Evolutionary conservation across 2,888 invertebrate genomes (phyloP).

Genomic region (Branchipolynoe longqiensis): DNA sequence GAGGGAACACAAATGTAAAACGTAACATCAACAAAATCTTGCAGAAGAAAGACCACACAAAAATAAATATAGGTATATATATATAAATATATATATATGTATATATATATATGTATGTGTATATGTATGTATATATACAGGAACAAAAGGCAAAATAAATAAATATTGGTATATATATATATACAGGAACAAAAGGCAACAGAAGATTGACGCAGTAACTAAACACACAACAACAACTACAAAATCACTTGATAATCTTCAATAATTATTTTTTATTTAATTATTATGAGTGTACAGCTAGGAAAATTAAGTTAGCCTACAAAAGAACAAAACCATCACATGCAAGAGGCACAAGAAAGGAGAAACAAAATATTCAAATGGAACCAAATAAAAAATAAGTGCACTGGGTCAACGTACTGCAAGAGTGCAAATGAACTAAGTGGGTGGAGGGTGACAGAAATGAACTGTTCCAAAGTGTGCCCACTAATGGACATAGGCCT

Average conservation of each 20-base stretch:
- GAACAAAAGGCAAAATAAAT: too few species aligned
- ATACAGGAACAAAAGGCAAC: neutral
- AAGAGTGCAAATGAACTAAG: conserved; percentile 20
- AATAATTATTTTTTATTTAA: conserved; percentile 7
- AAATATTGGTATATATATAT: too few species aligned
- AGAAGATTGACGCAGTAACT: neutral
- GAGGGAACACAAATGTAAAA: too few species aligned
- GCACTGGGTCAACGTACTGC: neutral
- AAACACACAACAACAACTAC: conserved; percentile 29
- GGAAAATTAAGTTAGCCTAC: neutral
- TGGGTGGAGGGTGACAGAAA: conserved; percentile 17
- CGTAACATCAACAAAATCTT: too few species aligned
- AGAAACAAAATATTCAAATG: neutral
- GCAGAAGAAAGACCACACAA: too few species aligned
- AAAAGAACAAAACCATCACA: neutral
- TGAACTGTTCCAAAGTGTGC: conserved; percentile 21
- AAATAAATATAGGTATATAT: too few species aligned
- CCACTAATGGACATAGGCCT: conserved; percentile 55
- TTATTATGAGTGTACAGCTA: neutral
- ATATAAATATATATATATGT: too few species aligned
- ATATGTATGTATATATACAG: too few species aligned
- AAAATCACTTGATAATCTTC: conserved; percentile 10
- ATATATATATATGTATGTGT: too few species aligned
- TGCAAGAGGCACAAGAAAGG: neutral
- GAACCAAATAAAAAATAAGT: neutral